Evolutionary conservation across 2,888 invertebrate genomes (phyloP), one percentile per base, ranked within the genome.

Genomic region (Cataglyphis altisquamis): DNA sequence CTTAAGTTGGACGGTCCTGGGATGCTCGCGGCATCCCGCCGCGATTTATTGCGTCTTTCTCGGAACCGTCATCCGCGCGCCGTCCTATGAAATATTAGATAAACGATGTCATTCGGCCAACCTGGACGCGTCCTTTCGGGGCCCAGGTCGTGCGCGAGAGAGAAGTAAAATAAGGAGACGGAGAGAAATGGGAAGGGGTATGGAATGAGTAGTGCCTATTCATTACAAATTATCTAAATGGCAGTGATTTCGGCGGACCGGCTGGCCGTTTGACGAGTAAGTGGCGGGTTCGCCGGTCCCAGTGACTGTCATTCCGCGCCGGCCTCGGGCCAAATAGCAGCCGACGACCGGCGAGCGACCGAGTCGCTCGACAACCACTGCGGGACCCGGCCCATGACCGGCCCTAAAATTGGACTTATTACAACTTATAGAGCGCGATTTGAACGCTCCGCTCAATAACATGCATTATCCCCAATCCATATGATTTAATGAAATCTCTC

Each of bases 151-250:
- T 12, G 36, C 36, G 67, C 36, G 39, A 57, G 75, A 41, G 75
- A 68, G 63, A 74, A 52, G 64, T 36, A 67, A 66, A 36, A 82
- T 74, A 75, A 82, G 88, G 86, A 90, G 77, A 45, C 48, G 18
- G 73, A n/a, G 29, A 57, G 74, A 63, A 9, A 29, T 18, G 57
- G 72, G 39, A 55, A 87, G 85, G 88, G 90, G 88, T 86, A 87
- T 89, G 89, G 87, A 89, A 90, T 89, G 89, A 92, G 92, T 92
- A 89, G 92, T 94, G 95, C 95, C 96, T 96, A 95, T 96, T 96
- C 95, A 96, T 96, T 96, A 95, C 95, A 95, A 96, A 96, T 96
- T 96, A 96, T 95, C 95, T 94, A 95, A 95, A 96, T 96, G 95
- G 95, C 95, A 95, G 95, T 96, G 95, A 96, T 96, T 95, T 95